phyloP scores from a whole-genome alignment of 2,888 invertebrate genomes.

The Andrena flavipes region DNA sequence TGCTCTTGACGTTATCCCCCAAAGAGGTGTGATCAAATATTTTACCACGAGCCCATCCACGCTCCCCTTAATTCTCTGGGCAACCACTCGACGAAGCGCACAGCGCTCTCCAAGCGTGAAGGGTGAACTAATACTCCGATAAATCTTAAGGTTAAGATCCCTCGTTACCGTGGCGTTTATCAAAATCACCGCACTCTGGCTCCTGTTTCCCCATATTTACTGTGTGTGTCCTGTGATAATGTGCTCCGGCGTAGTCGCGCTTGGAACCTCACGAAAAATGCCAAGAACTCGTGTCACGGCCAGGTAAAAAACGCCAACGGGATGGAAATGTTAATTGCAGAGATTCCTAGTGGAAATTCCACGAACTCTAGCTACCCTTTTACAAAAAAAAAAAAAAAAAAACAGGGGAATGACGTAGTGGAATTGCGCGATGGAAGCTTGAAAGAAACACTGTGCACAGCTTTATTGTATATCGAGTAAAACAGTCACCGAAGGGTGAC shows the following conservation, averaged over 20 bases:
- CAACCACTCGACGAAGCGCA: neutral
- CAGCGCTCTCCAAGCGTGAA: neutral
- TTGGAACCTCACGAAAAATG: neutral
- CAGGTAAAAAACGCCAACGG: too few species aligned
- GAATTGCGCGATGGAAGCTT: too few species aligned
- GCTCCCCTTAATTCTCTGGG: constrained; percentile 32
- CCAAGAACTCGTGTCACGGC: too few species aligned
- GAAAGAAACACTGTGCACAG: too few species aligned
- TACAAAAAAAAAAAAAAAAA: too few species aligned
- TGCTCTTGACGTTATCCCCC: constrained; percentile 18
- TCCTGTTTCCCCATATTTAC: neutral
- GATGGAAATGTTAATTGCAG: neutral
- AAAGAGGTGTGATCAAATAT: constrained; percentile 43
- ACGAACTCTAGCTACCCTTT: neutral
- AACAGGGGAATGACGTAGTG: too few species aligned
- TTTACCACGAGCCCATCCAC: constrained; percentile 28
- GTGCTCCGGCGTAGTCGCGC: too few species aligned
- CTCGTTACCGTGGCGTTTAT: neutral
- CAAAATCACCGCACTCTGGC: neutral
- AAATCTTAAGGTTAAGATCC: constrained; percentile 4
- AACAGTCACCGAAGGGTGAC: too few species aligned
- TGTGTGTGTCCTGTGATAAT: too few species aligned
- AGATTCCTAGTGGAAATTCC: constrained; percentile 3
- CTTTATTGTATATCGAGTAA: too few species aligned
- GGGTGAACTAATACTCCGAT: neutral